Base-by-base conservation (phyloP, 2,113 vertebrate genomes). In the Galbula dea region DNA sequence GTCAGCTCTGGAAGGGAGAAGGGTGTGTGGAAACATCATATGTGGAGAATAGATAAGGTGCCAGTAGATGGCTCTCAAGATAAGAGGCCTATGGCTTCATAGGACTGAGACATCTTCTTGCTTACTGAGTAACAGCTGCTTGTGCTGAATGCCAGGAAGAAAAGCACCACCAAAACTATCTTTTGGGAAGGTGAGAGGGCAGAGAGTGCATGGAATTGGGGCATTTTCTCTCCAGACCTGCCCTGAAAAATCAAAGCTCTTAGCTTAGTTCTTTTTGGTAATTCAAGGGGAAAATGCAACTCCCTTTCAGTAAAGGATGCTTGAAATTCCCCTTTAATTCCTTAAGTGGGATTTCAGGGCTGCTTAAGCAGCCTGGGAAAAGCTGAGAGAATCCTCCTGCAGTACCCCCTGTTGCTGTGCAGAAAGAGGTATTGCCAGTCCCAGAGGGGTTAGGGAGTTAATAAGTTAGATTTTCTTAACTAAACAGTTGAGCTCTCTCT, bases 51-150 rank as follows among this genome's bases (percentile, higher is more conserved):
- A 94, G 95, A 84, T 39, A 54, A 90, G 67, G 81, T 96, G 92
- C 96, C 96, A 96, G 95, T 80, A 96, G 96, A 94, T 96, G 96
- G 95, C 94, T 96, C 95, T 95, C 96, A 89, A 94, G 95, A 94
- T 94, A 95, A 89, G 91, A 94, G 34, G 75, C 95, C 94, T 66
- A 73, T 91, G 71, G 84, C 58, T 94, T 73, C 83, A 11, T 78
- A 86, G 52, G 57, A 66, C 77, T 45, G 82, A 92, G 86, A 48
- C 84, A 90, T 89, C 73, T 43, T 43, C 66, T 75, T 55, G 57
- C 18, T 7, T 65, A 57, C 51, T 55, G 52, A 92, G 48, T n/a
- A 79, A 6, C 7, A 55, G 18, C 67, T 89, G 77, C 81, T 77
- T 76, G 67, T 66, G 65, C 84, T 67, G 66, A 66, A 12, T 57